These are phyloP conservation scores for Drosophila santomea DNA, from an alignment of 1,140 invertebrate genomes.

Conservation along the genomic window DNA sequence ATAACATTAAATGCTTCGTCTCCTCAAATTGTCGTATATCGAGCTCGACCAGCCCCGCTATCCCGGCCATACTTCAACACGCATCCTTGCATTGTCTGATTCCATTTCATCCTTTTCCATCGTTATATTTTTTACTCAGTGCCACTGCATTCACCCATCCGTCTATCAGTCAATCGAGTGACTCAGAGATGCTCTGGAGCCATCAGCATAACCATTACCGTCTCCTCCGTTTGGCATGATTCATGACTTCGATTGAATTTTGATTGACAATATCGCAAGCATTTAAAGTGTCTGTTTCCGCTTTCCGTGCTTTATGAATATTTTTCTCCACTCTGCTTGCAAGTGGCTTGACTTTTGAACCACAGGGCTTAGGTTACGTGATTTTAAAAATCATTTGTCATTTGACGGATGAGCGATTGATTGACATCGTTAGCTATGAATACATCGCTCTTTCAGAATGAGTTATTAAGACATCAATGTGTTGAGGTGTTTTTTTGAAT, in stretches of 20 bases:
- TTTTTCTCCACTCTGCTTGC: conserved; percentile 20
- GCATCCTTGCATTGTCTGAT: conserved; percentile 69
- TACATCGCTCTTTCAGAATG: conserved; percentile 18
- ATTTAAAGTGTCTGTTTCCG: conserved; percentile 84
- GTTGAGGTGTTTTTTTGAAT: neutral
- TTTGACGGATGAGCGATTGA: conserved; percentile 79
- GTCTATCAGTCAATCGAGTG: conserved; percentile 57
- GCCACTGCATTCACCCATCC: conserved; percentile 28
- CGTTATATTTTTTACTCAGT: conserved; percentile 33
- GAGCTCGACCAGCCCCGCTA: neutral
- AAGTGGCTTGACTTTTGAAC: conserved; percentile 34
- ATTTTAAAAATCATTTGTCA: conserved; percentile 83
- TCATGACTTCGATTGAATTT: conserved; percentile 84
- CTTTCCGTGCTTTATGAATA: conserved; percentile 60
- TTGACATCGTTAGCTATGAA: conserved; percentile 68
- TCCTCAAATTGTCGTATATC: conserved; percentile 56
- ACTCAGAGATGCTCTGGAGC: conserved; percentile 56
- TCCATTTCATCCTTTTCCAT: conserved; percentile 56
- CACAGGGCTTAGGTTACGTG: conserved; percentile 52
- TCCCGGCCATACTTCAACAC: conserved; percentile 54
- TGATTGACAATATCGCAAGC: conserved; percentile 85
- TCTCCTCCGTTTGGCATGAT: conserved; percentile 60
- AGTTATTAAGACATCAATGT: neutral
- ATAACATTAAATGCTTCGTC: conserved; percentile 61
- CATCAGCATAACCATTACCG: conserved; percentile 66